phyloP scores from a whole-genome alignment of 2,888 invertebrate species.

The Pelosia muscerda region DNA sequence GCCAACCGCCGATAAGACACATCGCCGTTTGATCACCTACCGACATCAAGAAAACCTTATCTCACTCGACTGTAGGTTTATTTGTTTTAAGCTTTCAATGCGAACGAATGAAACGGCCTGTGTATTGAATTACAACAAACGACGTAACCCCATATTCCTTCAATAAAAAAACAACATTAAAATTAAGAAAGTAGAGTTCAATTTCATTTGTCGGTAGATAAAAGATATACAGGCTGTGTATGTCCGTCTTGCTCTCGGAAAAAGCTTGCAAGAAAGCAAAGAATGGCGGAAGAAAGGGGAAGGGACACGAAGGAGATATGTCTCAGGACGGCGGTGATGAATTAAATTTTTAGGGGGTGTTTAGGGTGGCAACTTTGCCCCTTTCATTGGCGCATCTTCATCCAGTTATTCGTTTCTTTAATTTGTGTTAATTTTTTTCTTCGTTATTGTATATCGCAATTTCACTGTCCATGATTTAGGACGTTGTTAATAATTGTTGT shows the following conservation, averaged over 20 bases:
- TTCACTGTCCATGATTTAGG: conserved; percentile 16
- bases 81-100: conserved; percentile 85
- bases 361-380: conserved; percentile 72
- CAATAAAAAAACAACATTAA: conserved; percentile 38
- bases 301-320: conserved; percentile 83
- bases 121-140: conserved; percentile 64
- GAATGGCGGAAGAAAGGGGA: conserved; percentile 84
- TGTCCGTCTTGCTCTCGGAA: conserved; percentile 74
- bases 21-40: conserved; percentile 76
- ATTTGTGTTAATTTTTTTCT: conserved; percentile 79
- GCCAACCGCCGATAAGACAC: conserved; percentile 59
- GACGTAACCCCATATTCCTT: conserved; percentile 37
- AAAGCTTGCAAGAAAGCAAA: conserved; percentile 86
- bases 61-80: conserved; percentile 75
- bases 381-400: conserved; percentile 81
- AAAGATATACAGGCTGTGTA: conserved; percentile 64
- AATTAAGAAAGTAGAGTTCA: conserved; percentile 1
- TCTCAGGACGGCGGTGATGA: conserved; percentile 84
- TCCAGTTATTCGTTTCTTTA: conserved; percentile 79
- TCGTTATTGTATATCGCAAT: conserved; percentile 55
- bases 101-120: conserved; percentile 83
- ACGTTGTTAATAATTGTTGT: not conserved
- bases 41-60: conserved; percentile 79
- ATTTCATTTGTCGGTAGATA: conserved; percentile 30
- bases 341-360: conserved; percentile 86